Evolutionary conservation across 2,888 invertebrate species (phyloP), one percentile per base, ranked within the genome.

Genomic region (Micoletzkya japonica): DNA sequence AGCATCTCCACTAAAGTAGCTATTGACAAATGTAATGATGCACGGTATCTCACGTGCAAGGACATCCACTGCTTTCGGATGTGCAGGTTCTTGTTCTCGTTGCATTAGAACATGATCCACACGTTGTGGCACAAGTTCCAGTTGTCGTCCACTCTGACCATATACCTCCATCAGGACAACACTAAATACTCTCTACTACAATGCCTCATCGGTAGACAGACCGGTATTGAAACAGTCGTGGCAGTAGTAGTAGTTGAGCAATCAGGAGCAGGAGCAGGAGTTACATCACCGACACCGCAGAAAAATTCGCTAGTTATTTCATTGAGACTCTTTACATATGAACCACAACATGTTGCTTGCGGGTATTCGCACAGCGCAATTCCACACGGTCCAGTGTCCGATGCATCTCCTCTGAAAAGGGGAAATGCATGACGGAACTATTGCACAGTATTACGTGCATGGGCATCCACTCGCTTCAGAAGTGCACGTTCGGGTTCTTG

Each of bases 401-500:
- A 26, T 14, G 17, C 57, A 6, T 7, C 17, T 26, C 57, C 30
- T 10, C 34, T 57, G 7, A 57, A 57, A 57, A 57, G 7, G 26
- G 6, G 7, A 32, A 28, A 30, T 28, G 30, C 26, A 14, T 26
- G 30, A 28, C 6, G 14, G n/a, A 57, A 57, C 67, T 37, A n/a
- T n/a, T n/a, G n/a, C n/a, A n/a, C n/a, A n/a, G n/a, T n/a, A n/a
- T n/a, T 56, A 76, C 77, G 70, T 66, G 75, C 78, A 78, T 0
- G 73, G 49, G 52, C 78, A 77, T 2, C 49, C 57, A 20, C 70
- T 68, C 20, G 63, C 72, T 6, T 50, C 69, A 3, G 75, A 75
- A 1, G 72, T 26, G 57, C 78, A 78, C 20, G 69, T 60, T 44
- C 78, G 61, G 10, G 74, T 68, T 20, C 56, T 61, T 3, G 74